phyloP scores from a whole-genome alignment of 1,140 invertebrate species.

The Hycleus phaleratus region DNA sequence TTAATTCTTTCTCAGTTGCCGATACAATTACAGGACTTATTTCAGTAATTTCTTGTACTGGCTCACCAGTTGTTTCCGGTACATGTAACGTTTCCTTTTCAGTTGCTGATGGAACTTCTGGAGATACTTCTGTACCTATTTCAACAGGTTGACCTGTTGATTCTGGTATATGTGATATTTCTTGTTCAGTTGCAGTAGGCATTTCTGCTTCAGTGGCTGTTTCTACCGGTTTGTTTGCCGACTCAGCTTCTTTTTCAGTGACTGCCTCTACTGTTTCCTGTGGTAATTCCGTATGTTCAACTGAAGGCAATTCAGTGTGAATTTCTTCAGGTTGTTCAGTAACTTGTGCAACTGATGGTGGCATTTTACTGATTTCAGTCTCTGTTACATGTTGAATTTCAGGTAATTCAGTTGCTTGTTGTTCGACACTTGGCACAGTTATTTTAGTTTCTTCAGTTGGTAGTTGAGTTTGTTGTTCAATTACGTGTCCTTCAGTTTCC shows the following conservation, averaged over 20 bases:
- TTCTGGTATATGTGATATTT: conserved; percentile 2
- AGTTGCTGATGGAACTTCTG: not conserved
- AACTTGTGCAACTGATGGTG: conserved; percentile 4
- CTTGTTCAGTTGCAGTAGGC: conserved; percentile 7
- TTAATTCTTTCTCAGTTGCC: not conserved
- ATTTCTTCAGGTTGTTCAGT: conserved; percentile 5
- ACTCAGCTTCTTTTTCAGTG: conserved; percentile 5
- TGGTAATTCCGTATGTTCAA: conserved; percentile 1
- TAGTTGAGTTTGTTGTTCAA: conserved; percentile 16
- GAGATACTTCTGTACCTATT: conserved; percentile 17
- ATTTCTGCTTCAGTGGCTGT: conserved; percentile 8
- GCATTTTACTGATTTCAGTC: not conserved
- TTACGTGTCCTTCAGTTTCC: conserved; percentile 3
- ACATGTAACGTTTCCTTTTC: too few species aligned
- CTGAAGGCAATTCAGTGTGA: not conserved
- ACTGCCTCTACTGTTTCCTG: conserved; percentile 9
- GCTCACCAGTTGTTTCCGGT: not conserved
- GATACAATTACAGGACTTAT: not conserved
- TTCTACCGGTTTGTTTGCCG: conserved; percentile 8
- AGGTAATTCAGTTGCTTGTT: conserved; percentile 1
- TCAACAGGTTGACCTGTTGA: conserved; percentile 6
- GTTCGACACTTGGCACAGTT: not conserved
- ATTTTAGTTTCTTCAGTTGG: conserved; percentile 22
- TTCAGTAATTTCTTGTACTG: not conserved
- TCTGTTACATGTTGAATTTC: not conserved